Base-by-base conservation (phyloP, 2,113 vertebrate genomes). In the Gallinago media region DNA sequence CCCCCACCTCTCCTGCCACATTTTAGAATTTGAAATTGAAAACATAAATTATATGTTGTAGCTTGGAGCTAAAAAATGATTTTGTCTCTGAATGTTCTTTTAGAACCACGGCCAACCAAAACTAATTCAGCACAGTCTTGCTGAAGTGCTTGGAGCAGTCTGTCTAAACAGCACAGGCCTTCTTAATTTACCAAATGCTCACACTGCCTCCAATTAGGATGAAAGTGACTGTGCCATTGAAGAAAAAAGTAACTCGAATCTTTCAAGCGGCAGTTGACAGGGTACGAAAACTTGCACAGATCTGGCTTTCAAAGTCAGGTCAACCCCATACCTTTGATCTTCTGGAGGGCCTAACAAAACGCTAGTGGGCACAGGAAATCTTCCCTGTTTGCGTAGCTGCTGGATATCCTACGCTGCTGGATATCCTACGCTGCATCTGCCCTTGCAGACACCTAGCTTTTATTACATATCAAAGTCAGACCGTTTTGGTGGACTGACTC, bases 21-120 rank as follows among this genome's bases (percentile, higher is more conserved):
- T 65, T 94, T 92, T 95, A 88, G 55, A 93, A 95, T 96, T 96
- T 92, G 85, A 97, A 98, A 97, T 98, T 96, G 96, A 97, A 97
- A 97, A n/a, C 77, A 97, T 97, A 96, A 97, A 97, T 96, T 96
- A 90, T 83, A 94, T 17, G 61, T 55, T 94, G 38, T 84, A 95
- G 80, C 89, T 98, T 80, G 87, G 50, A 95, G 89, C 81, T 92
- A 96, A 94, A 87, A 95, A 44, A 90, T 93, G 1, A 89, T 95
- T 97, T 88, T 63, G 62, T 86, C 50, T 97, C 87, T 92, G 87
- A 98, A 94, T 89, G 82, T 85, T 96, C 96, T 93, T 96, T 97
- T 94, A 94, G 89, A 97, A 92, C 80, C 63, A 88, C 50, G 94
- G 81, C 74, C 92, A 91, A 95, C 54, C 66, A 96, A 95, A 85